Evolutionary conservation across 2,797 vertebrate species (phyloP), one percentile per base, ranked within the genome.

Genomic region (Vireo griseus): DNA sequence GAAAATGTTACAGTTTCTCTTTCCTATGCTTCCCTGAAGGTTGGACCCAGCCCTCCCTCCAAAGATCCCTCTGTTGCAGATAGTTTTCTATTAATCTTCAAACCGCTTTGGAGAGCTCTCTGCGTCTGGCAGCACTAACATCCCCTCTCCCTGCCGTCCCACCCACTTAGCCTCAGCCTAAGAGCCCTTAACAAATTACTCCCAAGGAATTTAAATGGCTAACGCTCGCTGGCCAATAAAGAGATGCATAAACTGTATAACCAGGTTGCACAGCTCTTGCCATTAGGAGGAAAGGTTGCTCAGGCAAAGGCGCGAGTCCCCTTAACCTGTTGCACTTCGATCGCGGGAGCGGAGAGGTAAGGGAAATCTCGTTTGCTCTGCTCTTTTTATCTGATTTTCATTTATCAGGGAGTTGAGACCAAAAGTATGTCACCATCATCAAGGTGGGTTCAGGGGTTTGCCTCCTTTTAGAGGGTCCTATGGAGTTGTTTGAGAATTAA

Each of bases 111-210:
- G 73, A 96, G 81, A 96, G 88, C 81, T 87, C 96, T 96, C 63
- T 66, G 83, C 37, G 6, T 67, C 89, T 95, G 96, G 94, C 95
- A 91, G 86, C 67, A 59, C 79, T 87, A 94, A 88, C 92, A 88
- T 94, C 95, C 91, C 94, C 86, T 96, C 86, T 95, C 63, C 58
- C 86, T 95, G 90, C 81, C 31, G 96, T 96, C 91, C 96, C 98
- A 97, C 97, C 97, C 96, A 96, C 96, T 94, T 88, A 77, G 93
- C 86, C 95, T 96, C 88, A 95, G 89, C 95, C 92, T 94, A 94
- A 97, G 95, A 98, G 96, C 96, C 95, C 97, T 97, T 95, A 98
- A 97, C 97, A 97, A 98, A 98, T 98, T 97, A 97, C 96, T 98
- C 94, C 96, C 96, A 94, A 97, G 97, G 97, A 97, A 97, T 97